A percentile compares a stretch with the other conserved stretches of the same genome.
phyloP scores from a whole-genome alignment of 2,797 vertebrate species.

The Podarcis lilfordi region DNA sequence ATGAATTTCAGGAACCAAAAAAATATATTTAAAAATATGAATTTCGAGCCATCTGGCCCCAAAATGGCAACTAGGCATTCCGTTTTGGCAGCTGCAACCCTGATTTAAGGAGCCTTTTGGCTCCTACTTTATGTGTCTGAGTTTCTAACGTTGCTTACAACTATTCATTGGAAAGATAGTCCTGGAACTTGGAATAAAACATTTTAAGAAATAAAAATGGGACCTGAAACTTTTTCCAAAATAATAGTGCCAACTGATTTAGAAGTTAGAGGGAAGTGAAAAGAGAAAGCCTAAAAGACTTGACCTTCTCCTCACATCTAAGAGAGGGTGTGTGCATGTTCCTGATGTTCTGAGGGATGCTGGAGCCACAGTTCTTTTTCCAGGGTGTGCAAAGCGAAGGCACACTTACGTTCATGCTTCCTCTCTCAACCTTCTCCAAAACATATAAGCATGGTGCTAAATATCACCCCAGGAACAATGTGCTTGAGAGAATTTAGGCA shows the following conservation, averaged over 20 bases:
- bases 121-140: no score
- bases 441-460: background rate
- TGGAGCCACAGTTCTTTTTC: background rate
- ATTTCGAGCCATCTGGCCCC: no score
- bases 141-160: background rate
- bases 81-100: no score
- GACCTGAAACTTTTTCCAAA: background rate
- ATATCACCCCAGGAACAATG: background rate
- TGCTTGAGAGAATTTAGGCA: background rate
- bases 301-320: no score
- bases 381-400: background rate
- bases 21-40: fast-evolving
- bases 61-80: no score
- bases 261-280: background rate
- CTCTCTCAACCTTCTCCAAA: background rate
- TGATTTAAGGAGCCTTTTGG: no score
- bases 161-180: background rate
- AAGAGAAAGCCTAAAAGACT: background rate
- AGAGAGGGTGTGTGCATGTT: background rate
- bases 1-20: no score
- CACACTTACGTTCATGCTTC: background rate
- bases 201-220: background rate
- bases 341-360: background rate
- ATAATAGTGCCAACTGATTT: background rate
- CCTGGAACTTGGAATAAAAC: background rate